Conservation (phyloP, 2,888 invertebrate species). For the Mimas tiliae region DNA sequence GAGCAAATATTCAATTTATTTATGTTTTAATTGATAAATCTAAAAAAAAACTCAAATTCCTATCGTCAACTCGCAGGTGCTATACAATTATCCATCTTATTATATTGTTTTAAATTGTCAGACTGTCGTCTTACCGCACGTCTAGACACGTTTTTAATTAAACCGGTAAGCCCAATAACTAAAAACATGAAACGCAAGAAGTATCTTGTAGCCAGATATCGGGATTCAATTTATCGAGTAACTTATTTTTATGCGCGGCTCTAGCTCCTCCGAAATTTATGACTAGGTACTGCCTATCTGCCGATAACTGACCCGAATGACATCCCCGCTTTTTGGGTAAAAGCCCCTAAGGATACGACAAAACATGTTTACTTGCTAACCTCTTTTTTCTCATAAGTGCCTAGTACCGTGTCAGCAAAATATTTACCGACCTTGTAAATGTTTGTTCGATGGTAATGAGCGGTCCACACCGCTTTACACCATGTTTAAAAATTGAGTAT, state of each 20-base stretch:
- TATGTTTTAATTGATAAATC: no score
- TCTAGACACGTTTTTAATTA: slow-evolving; percentile 18
- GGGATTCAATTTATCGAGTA: slow-evolving; percentile 6
- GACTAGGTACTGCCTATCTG: not conserved
- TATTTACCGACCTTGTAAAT: slow-evolving; percentile 16
- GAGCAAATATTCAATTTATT: no score
- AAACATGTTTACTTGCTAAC: slow-evolving; percentile 13
- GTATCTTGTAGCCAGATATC: not conserved
- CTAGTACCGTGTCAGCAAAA: slow-evolving; percentile 10
- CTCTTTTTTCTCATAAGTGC: slow-evolving; percentile 3
- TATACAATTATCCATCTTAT: no score
- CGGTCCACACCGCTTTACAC: not conserved
- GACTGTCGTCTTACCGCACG: not conserved
- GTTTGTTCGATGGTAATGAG: slow-evolving; percentile 10
- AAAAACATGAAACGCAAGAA: not conserved
- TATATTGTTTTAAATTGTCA: no score
- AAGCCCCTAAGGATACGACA: slow-evolving; percentile 7
- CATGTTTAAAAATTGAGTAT: not conserved
- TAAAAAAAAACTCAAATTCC: no score
- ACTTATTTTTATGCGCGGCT: slow-evolving; percentile 31
- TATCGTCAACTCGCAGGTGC: no score
- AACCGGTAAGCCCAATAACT: not conserved
- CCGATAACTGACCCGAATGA: not conserved
- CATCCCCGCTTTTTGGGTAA: not conserved
- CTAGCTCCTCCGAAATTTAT: slow-evolving; percentile 1